Evolutionary conservation across 2,797 vertebrate genomes (phyloP), one percentile per base, ranked within the genome.

Genomic region (Glyptemys insculpta): DNA sequence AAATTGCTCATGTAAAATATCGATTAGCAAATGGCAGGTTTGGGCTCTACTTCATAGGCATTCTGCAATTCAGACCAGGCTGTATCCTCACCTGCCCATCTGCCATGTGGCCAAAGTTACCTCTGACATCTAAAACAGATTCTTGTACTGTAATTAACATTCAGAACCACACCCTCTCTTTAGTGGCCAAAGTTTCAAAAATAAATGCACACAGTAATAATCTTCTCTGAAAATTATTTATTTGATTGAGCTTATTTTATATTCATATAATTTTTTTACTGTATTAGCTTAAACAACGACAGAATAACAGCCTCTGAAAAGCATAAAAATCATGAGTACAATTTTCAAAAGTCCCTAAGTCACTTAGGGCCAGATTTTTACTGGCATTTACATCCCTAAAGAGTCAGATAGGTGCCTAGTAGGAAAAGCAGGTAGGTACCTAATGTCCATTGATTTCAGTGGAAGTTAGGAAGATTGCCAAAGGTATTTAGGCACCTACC

Each of bases 11-110:
- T 31, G 9, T 89, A 76, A 25, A 6, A 23, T 4, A 37, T 4
- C 9, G 2, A 44, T 12, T 65, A 47, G 31, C 21, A n/a, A 76
- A 88, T 23, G 6, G 6, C 1, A 23, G 0, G 1, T 41, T 81
- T 86, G 88, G 52, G 5, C 44, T 52, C 84, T 59, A 50, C 79
- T 52, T 83, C 76, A 3, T 49, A 47, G 25, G 8, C 74, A 47
- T 29, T 76, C 74, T 76, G 25, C 15, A 47, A 29, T 49, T 72
- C 65, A 72, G 37, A 37, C n/a, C 19, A 72, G 19, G 10, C 19
- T 72, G 9, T 72, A n/a, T 72, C n/a, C 10, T 72, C 15, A 18
- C 18, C 65, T n/a, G 34, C 4, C 65, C 18, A 68, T 68, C 65
- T 18, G n/a, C 18, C n/a, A 68, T 21, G 16, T 68, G 34, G n/a